Conservation (phyloP, 2,888 invertebrate species). For the Phyllotreta cruciferae region DNA sequence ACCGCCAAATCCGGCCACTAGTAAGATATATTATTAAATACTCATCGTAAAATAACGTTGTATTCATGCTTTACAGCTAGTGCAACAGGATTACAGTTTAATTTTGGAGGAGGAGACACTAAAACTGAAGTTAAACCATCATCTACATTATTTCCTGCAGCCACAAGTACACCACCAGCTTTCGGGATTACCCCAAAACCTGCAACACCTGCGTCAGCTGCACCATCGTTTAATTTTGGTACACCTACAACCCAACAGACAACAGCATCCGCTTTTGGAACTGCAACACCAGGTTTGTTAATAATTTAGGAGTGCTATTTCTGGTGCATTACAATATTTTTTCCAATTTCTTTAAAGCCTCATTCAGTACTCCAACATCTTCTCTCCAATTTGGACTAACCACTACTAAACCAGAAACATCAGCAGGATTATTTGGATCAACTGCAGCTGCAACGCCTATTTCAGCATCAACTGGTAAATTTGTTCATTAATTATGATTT, state of each 20-base stretch:
- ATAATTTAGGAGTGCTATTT: background rate
- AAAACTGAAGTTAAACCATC: slow-evolving; percentile 36
- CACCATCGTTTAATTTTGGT: slow-evolving; percentile 36
- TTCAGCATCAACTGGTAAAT: slow-evolving; percentile 36
- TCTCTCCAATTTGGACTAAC: slow-evolving; percentile 22
- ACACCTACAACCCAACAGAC: slow-evolving; percentile 36
- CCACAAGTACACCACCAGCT: slow-evolving; percentile 3
- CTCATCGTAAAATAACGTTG: background rate
- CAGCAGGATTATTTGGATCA: slow-evolving; percentile 22
- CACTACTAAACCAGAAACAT: slow-evolving; percentile 13
- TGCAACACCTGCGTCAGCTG: slow-evolving; percentile 37
- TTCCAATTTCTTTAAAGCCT: background rate
- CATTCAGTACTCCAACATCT: background rate
- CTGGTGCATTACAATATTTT: background rate
- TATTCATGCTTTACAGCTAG: slow-evolving; percentile 28
- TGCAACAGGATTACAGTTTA: slow-evolving; percentile 37
- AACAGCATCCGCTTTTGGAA: slow-evolving; percentile 14
- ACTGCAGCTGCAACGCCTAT: slow-evolving; percentile 33
- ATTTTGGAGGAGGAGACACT: slow-evolving; percentile 43
- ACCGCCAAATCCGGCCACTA: slow-evolving; percentile 51
- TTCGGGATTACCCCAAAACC: slow-evolving; percentile 29
- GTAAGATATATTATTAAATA: slow-evolving; percentile 25
- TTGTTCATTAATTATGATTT: background rate
- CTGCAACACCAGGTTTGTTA: slow-evolving; percentile 29
- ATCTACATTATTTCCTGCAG: slow-evolving; percentile 25